Evolutionary conservation across 1,140 invertebrate genomes (phyloP).

Genomic region (Drosophila ogumai): DNA sequence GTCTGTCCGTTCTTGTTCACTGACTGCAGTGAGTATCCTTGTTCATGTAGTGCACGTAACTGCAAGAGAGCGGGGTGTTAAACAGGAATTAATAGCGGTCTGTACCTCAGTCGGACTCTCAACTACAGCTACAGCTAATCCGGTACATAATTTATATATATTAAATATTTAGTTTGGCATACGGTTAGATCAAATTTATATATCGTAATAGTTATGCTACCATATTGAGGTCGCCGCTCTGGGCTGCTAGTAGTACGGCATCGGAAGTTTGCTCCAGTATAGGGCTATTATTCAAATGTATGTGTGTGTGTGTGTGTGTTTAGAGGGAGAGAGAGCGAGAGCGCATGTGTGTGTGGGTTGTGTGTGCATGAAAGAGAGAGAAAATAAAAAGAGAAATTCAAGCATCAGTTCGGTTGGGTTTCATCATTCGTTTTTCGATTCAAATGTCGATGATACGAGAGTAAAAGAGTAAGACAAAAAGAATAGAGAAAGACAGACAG

Average conservation of each 20-base stretch:
- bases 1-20: conserved; percentile 95
- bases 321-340: neutral
- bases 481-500: conserved; percentile 22
- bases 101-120: too few relatives aligned
- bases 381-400: conserved; percentile 56
- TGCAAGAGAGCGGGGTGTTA: conserved; percentile 76
- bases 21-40: conserved; percentile 93
- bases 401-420: conserved; percentile 67
- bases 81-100: neutral
- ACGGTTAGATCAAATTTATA: conserved; percentile 9
- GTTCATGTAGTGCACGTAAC: conserved; percentile 92
- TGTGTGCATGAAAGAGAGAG: conserved; percentile 64
- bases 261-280: conserved; percentile 92
- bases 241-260: conserved; percentile 92
- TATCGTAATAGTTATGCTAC: conserved; percentile 82
- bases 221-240: conserved; percentile 90
- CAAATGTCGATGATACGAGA: conserved; percentile 41
- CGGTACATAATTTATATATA: neutral
- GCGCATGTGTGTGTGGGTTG: conserved; percentile 11
- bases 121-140: neutral
- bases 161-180: neutral
- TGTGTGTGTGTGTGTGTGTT: conserved; percentile 11
- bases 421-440: conserved; percentile 55
- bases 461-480: conserved; percentile 11
- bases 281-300: conserved; percentile 84